Percentiles rank a stretch among this genome's conserved stretches.
These are phyloP conservation scores for Chlorops oryzae DNA, from an alignment of 1,140 invertebrate genomes.

Conservation along the genomic window DNA sequence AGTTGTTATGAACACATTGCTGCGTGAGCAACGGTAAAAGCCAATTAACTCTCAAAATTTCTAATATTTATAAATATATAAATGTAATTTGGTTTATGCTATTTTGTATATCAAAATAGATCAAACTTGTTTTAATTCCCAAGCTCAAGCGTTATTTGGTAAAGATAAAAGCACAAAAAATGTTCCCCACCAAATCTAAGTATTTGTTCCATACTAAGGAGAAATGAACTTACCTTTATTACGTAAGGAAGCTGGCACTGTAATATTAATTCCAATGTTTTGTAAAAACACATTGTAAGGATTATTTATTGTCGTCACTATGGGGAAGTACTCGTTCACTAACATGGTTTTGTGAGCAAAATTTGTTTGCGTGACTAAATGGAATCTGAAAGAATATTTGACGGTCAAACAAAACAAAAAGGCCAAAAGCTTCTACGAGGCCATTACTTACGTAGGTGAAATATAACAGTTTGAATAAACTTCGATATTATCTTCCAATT, in stretches of 20 bases:
- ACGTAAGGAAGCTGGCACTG: conserved; percentile 29
- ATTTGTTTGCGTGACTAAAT: conserved; percentile 42
- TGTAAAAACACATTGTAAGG: conserved; percentile 40
- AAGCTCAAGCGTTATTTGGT: no score
- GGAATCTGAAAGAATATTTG: conserved; percentile 37
- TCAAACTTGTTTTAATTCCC: no score
- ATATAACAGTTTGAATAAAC: conserved; percentile 45
- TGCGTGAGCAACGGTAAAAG: no score
- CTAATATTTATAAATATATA: no score
- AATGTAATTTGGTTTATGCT: no score
- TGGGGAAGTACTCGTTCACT: conserved; percentile 44
- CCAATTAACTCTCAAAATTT: no score
- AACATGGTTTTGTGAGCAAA: conserved; percentile 36
- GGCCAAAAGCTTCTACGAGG: conserved; percentile 22
- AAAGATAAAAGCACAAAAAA: no score
- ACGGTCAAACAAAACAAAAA: conserved; percentile 8
- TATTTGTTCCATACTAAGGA: no score
- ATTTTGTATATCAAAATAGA: no score
- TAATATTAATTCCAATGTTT: conserved; percentile 41
- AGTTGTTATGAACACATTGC: no score
- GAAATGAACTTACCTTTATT: conserved; percentile 37
- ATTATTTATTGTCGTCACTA: conserved; percentile 38
- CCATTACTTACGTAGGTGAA: conserved; percentile 47
- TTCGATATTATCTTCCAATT: conserved; percentile 43
- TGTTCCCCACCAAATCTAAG: no score